Percentiles rank a stretch among this genome's conserved stretches.
phyloP scores from a whole-genome alignment of 1,140 invertebrate genomes.

The Cotesia glomerata region DNA sequence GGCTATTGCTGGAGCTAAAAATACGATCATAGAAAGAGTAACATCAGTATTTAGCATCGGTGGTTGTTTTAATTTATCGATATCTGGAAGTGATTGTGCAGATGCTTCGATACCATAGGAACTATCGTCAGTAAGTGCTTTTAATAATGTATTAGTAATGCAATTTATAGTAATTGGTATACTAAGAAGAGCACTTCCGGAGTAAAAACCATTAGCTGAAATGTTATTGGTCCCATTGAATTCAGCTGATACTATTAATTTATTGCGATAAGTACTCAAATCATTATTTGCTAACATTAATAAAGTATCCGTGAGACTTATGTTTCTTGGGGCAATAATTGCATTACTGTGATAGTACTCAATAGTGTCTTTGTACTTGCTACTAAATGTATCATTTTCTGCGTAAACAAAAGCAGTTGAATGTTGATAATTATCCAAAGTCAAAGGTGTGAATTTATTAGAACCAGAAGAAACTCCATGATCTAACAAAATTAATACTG shows the following conservation, averaged over 20 bases:
- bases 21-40: conserved; percentile 22
- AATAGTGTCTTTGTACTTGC: conserved; percentile 39
- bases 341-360: conserved; percentile 28
- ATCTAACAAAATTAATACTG: conserved; percentile 48
- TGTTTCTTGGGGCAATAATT: not conserved
- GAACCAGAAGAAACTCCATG: conserved; percentile 40
- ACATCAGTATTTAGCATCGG: not conserved
- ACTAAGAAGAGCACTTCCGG: conserved; percentile 50
- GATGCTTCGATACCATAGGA: conserved; percentile 47
- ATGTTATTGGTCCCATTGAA: conserved; percentile 43
- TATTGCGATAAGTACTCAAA: conserved; percentile 49
- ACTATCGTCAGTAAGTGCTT: conserved; percentile 39
- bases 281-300: conserved; percentile 40
- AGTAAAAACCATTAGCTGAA: conserved; percentile 52
- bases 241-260: conserved; percentile 51
- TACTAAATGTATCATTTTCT: conserved; percentile 32
- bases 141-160: conserved; percentile 52
- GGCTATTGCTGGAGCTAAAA: conserved; percentile 29
- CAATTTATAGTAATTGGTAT: conserved; percentile 54
- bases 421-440: conserved; percentile 22
- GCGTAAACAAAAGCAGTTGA: conserved; percentile 45
- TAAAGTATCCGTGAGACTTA: conserved; percentile 40
- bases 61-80: not conserved
- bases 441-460: not conserved
- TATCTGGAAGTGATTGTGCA: conserved; percentile 47